Evolutionary conservation across 1,140 invertebrate genomes (phyloP), one percentile per base, ranked within the genome.

Genomic region (Heliconius hermathena): DNA sequence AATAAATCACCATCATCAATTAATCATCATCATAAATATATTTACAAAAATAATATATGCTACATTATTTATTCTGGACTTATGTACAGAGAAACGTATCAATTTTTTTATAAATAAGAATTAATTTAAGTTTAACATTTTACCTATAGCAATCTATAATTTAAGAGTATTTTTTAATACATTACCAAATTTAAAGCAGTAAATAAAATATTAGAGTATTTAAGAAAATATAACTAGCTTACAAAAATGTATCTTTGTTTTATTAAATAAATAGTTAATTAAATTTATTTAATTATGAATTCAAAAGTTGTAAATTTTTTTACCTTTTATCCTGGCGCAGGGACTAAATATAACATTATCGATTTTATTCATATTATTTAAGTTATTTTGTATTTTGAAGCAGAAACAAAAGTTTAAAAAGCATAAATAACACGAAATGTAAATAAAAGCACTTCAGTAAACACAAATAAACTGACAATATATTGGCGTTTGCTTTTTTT

Each of bases 401-500:
- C n/a, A 73, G 20, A 26, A 73, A 73, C 49, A 46, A 8, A 33
- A 46, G 22, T 66, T 29, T 6, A 66, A 66, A 26, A 22, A 8
- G n/a, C 49, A 49, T 73, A n/a, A 8, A 22, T 41, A 72, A 72
- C 3, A n/a, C 6, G 20, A 72, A 72, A 72, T 41, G 13, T 29
- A 57, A 74, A 74, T 74, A 33, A 74, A 57, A 57, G n/a, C 18
- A 18, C 26, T 74, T 20, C 13, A 20, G 18, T n/a, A 33, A 60
- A 36, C 49, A 74, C 41, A 38, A 72, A n/a, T 41, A 18, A 72
- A 29, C n/a, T 26, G 36, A 72, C 66, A 79, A 82, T 80, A 84
- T 73, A 79, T 78, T 74, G 66, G 81, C 78, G 79, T 77, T 82
- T 82, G 78, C 26, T 66, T 77, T 77, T 84, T 84, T 84, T 82